Evolutionary conservation across 1,140 invertebrate genomes (phyloP), one percentile per base, ranked within the genome.

Genomic region (Tachypleus tridentatus): DNA sequence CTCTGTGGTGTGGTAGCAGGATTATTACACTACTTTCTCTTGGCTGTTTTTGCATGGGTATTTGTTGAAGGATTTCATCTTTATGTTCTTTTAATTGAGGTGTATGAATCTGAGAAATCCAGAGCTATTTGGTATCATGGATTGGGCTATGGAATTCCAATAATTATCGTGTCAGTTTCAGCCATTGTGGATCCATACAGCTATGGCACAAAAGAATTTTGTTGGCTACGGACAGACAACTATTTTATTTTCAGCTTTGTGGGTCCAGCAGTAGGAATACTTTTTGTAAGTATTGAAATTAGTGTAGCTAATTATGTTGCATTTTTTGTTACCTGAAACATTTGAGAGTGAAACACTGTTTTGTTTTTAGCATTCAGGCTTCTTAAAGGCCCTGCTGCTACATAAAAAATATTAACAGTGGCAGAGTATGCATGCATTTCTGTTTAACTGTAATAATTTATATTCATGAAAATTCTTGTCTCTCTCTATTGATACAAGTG

Each of bases 31-130:
- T 97, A 91, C 79, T 91, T 97, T 80, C 96, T 98, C 78, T 80
- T 98, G 59, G 89, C 90, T 65, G 86, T 94, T 50, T 97, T 98
- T 77, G 86, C 88, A 63, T 98, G 96, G 96, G 97, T 70, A 66
- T 69, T 76, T 60, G 70, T 79, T 76, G 72, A 83, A 88, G 92
- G 92, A 67, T 91, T 95, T 76, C 93, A 97, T 78, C 80, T 97
- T 6, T 96, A 97, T 81, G 87, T 93, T 57, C 94, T 96, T 89
- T 81, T 96, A 66, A 89, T 96, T 70, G 90, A 96, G 79, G 91
- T 96, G 60, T 96, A 95, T 78, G 92, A 96, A 77, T 86, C 88
- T n/a, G 89, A 63, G 49, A 65, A 65, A 52, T 65, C 64, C 29
- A 50, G 67, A 57, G 64, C 61, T 60, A 82, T 85, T 11, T 93